A percentile compares a stretch with the other conserved stretches of the same genome.
phyloP scores from a whole-genome alignment of 2,888 invertebrate species.

The Ochropleura leucogaster region DNA sequence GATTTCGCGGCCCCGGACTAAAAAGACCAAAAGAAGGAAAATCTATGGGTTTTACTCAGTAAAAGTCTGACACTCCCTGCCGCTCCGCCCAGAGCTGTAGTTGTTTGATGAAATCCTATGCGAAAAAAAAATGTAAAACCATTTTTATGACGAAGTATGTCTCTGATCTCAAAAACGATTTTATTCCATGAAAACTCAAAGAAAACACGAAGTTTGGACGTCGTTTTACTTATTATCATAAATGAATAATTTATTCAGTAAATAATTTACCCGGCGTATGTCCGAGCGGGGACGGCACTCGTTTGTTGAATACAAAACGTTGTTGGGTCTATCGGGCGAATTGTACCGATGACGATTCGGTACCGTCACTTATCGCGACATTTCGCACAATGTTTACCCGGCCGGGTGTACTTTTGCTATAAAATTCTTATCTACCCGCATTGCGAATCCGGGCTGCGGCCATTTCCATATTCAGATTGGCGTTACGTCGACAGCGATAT shows the following conservation, averaged over 20 bases:
- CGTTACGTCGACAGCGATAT: constrained; percentile 70
- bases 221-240: constrained; percentile 72
- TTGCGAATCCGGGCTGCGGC: constrained; percentile 82
- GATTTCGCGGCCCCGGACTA: too few relatives aligned
- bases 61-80: too few relatives aligned
- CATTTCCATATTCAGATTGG: constrained; percentile 88
- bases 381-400: constrained; percentile 78
- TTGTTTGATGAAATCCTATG: too few relatives aligned
- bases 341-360: constrained; percentile 61
- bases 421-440: constrained; percentile 88
- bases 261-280: constrained; percentile 54
- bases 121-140: not conserved
- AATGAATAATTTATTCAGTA: constrained; percentile 74
- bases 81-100: too few relatives aligned
- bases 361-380: constrained; percentile 76
- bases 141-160: constrained; percentile 30
- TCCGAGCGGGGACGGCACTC: constrained; percentile 54
- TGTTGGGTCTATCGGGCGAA: constrained; percentile 48
- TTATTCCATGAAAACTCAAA: constrained; percentile 35
- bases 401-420: constrained; percentile 77
- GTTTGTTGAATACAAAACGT: constrained; percentile 46
- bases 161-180: constrained; percentile 28
- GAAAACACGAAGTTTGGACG: constrained; percentile 68
- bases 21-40: too few relatives aligned
- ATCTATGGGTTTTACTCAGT: too few relatives aligned